Evolutionary conservation across 1,140 invertebrate genomes (phyloP).

Genomic region (Nylanderia fulva): DNA sequence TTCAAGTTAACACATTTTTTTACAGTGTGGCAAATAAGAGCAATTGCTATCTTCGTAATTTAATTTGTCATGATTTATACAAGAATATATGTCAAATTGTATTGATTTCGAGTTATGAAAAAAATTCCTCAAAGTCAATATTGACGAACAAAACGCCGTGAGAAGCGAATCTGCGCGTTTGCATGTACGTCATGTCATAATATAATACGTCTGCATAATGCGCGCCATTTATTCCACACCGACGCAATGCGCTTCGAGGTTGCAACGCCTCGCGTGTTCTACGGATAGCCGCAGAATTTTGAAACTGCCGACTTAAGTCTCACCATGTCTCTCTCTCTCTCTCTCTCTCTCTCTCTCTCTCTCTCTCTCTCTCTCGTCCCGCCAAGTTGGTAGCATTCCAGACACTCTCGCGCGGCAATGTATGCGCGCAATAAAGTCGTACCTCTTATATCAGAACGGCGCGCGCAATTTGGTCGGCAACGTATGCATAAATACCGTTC

Average conservation of each 20-base stretch:
- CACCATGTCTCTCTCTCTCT: too few species aligned
- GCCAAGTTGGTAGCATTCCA: slow-evolving; percentile 53
- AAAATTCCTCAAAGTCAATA: not conserved
- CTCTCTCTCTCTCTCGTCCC: too few species aligned
- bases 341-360: too few species aligned
- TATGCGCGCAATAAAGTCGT: slow-evolving; percentile 57
- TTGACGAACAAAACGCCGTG: not conserved
- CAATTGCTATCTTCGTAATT: too few species aligned
- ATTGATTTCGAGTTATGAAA: not conserved
- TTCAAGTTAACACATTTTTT: too few species aligned
- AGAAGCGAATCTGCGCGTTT: not conserved
- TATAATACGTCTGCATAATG: slow-evolving; percentile 5
- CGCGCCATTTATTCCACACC: slow-evolving; percentile 33
- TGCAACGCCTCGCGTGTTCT: not conserved
- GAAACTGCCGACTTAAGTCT: slow-evolving; percentile 46
- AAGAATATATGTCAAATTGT: not conserved
- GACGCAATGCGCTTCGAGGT: slow-evolving; percentile 37
- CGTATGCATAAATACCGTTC: slow-evolving; percentile 17
- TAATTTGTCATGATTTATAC: too few species aligned
- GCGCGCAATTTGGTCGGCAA: slow-evolving; percentile 31
- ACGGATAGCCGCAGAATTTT: slow-evolving; percentile 63
- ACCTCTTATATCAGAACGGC: slow-evolving; percentile 27
- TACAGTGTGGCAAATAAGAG: too few species aligned
- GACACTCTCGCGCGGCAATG: slow-evolving; percentile 19
- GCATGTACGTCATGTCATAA: not conserved